Evolutionary conservation across 2,797 vertebrate species (phyloP), one percentile per base, ranked within the genome.

Genomic region (Muscicapa comitata): DNA sequence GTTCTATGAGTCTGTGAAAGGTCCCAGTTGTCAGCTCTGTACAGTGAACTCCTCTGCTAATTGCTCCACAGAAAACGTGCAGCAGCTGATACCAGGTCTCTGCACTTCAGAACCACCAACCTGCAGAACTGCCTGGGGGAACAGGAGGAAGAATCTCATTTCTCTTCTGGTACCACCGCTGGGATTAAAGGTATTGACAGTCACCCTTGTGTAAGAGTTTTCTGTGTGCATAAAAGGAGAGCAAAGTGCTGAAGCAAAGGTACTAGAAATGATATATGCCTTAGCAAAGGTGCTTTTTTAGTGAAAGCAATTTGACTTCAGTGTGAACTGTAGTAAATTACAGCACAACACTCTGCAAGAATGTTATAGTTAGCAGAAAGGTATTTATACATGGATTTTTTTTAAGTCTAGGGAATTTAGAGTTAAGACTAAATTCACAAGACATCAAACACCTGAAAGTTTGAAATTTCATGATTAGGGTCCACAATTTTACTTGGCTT

Each of bases 331-430:
- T 15, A 71, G 45, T 62, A 92, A 82, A 57, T 80, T 53, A 61
- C 17, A 31, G 17, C 11, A 10, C 33, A 63, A 50, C 17, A 63
- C 42, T 28, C 48, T 67, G 62, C 28, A 68, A 45, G 57, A 68
- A 65, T 31, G 29, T 23, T 72, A 35, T 28, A 65, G 57, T 50
- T 88, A 83, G 50, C 50, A 72, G 75, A 74, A 93, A 67, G 14
- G 11, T 88, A 71, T 77, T 91, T 89, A 57, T 61, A 79, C 10
- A 2, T 38, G 33, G 33, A 23, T 54, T 86, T 89, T 89, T 88
- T 80, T 62, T 53, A 82, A 51, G 7, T 25, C 37, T 20, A 13
- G 33, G 29, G 42, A 82, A 77, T 61, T 74, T 35, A 54, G 55
- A 70, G 10, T 37, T 47, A 51, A 66, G 42, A 65, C 61, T 61